Evolutionary conservation across 2,113 vertebrate genomes (phyloP).

Genomic region (Pelvicachromis taeniatus): DNA sequence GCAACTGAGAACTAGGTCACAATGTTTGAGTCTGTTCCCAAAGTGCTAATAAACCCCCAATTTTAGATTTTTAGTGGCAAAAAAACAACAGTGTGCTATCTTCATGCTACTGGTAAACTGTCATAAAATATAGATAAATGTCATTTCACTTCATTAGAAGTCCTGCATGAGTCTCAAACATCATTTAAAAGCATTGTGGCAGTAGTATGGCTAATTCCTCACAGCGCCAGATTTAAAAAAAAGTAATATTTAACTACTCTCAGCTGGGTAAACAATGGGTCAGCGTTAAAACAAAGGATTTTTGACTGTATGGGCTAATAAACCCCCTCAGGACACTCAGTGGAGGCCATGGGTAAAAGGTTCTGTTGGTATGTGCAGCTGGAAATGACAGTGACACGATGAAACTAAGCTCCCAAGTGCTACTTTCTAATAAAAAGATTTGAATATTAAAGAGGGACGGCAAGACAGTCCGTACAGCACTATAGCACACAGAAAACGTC

Average conservation of each 20-base stretch:
- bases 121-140: neutral
- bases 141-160: neutral
- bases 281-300: neutral
- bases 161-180: neutral
- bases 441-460: neutral
- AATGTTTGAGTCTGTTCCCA: constrained; percentile 8
- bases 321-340: neutral
- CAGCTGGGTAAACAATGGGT: neutral
- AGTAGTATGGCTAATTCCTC: neutral
- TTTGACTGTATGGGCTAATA: neutral
- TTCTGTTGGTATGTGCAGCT: neutral
- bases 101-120: neutral
- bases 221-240: neutral
- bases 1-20: constrained; percentile 9
- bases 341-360: neutral
- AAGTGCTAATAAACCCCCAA: neutral
- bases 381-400: neutral
- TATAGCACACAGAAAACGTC: neutral
- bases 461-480: neutral
- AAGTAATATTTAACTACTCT: neutral
- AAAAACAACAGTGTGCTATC: neutral
- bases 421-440: neutral
- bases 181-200: neutral
- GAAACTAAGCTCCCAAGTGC: neutral
- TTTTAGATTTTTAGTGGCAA: neutral